Conservation (phyloP, 2,113 vertebrate species). For the Corythornis cristatus region DNA sequence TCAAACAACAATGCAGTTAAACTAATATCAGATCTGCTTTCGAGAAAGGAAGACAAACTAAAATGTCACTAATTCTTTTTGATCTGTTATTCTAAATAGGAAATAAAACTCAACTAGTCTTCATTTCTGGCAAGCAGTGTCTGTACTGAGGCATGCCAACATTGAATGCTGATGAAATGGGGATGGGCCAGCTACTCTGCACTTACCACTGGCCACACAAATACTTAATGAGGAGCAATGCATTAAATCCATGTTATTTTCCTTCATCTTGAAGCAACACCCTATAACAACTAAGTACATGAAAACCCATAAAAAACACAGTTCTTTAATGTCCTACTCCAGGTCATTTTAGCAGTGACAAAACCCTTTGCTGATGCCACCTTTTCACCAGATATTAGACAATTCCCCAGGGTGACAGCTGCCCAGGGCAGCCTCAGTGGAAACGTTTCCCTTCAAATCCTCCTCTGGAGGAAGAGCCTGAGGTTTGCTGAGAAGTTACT, state of each 20-base stretch:
- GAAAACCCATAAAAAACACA: rapidly evolving
- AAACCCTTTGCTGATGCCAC: background rate
- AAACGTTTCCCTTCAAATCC: background rate
- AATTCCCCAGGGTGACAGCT: background rate
- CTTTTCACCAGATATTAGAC: rapidly evolving
- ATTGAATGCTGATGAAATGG: background rate
- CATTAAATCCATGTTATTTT: background rate
- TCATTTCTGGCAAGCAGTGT: background rate
- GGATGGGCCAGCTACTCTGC: background rate
- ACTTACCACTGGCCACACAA: background rate
- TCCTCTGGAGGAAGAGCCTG: background rate
- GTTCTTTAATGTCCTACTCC: background rate
- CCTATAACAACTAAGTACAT: background rate
- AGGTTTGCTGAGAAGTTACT: background rate
- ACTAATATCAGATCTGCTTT: background rate
- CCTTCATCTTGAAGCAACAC: background rate
- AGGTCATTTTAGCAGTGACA: background rate
- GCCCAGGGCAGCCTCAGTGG: background rate
- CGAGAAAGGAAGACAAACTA: background rate
- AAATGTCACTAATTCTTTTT: background rate
- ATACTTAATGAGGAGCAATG: background rate
- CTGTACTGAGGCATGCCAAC: background rate
- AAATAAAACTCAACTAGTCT: background rate
- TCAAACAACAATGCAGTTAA: background rate
- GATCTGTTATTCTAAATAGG: background rate